These are phyloP conservation scores for Pelagia noctiluca DNA, from an alignment of 30 jellyfish, hydroid and myxozoan species.

Conservation along the genomic window DNA sequence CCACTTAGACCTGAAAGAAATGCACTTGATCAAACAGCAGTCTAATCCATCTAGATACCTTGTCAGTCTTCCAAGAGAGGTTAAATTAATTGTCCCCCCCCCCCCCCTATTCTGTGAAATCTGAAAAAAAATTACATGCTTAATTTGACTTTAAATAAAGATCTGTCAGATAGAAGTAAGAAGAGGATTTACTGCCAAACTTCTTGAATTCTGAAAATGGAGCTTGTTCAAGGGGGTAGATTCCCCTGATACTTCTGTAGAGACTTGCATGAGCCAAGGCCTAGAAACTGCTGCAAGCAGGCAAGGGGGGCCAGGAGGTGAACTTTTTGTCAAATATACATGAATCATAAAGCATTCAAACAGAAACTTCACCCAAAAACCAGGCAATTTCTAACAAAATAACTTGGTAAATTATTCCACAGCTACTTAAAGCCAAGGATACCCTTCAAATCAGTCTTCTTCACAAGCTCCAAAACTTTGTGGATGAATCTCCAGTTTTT, in stretches of 20 bases:
- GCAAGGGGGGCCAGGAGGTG: no score
- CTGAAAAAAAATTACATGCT: no score
- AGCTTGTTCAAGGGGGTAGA: no score
- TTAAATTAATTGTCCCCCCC: not conserved
- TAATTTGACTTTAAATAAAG: no score
- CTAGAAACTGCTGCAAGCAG: no score
- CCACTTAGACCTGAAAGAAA: constrained; percentile 87
- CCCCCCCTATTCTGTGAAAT: not conserved
- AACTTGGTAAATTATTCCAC: not conserved
- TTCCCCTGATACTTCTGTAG: no score
- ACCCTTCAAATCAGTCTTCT: not conserved
- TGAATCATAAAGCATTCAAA: no score
- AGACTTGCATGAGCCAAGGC: no score
- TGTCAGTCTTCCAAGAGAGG: not conserved
- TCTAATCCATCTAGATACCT: not conserved
- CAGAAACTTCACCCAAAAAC: no score
- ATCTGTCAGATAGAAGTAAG: not conserved
- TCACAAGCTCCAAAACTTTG: not conserved
- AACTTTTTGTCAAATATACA: no score
- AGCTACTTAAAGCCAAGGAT: not conserved
- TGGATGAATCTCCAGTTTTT: not conserved
- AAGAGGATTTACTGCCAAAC: not conserved
- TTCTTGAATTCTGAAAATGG: no score
- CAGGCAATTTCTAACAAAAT: no score
- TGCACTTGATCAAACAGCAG: not conserved